Percentiles rank a stretch among this genome's conserved stretches.
Conservation (phyloP, 2,797 vertebrate species). For the Sciaenops ocellatus region DNA sequence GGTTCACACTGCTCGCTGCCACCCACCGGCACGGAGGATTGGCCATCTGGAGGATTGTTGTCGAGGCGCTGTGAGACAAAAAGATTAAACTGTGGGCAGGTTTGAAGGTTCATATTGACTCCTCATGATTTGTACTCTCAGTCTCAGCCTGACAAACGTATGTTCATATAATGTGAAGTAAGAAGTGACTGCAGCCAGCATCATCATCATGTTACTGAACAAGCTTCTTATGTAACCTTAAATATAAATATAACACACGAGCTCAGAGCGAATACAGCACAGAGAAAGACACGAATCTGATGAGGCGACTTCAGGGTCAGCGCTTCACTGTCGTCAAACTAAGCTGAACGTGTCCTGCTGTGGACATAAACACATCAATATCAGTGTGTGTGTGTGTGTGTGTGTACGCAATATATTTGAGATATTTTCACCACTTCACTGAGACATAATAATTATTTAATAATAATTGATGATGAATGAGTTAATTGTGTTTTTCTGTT, state of each 20-base stretch:
- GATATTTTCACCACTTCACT: no score
- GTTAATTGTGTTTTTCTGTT: no score
- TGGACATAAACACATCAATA: no score
- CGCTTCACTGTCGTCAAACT: background rate
- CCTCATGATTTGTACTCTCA: background rate
- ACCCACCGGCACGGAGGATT: conserved; percentile 37
- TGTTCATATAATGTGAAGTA: no score
- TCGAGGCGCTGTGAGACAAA: conserved; percentile 25
- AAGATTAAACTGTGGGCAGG: background rate
- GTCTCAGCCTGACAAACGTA: background rate
- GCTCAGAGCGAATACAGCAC: background rate
- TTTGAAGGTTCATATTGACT: background rate
- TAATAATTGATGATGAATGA: no score
- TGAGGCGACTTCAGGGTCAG: background rate
- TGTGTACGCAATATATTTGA: no score
- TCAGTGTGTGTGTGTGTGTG: no score
- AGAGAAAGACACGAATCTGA: background rate
- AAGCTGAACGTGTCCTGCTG: no score
- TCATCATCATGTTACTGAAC: conserved; percentile 5
- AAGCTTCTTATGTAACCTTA: conserved; percentile 54
- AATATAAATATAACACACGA: conserved; percentile 38
- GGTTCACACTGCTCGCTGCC: conserved; percentile 50
- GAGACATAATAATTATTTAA: no score
- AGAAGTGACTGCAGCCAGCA: background rate
- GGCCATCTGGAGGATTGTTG: conserved; percentile 66